These are phyloP conservation scores for Calyptomena viridis DNA, from an alignment of 2,113 vertebrate genomes.

Conservation along the genomic window DNA sequence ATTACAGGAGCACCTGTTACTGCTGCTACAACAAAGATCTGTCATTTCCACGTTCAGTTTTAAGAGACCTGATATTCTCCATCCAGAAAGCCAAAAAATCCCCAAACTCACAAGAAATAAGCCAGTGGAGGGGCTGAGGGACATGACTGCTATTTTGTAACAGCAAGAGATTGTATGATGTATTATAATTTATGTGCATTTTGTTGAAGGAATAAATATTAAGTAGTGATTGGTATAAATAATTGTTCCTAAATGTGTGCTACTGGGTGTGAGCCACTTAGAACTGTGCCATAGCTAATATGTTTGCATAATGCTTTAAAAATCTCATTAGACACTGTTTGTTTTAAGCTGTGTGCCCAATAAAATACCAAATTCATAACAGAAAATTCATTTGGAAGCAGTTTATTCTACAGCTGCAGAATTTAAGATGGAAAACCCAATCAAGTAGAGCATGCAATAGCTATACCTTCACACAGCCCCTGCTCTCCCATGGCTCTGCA, in stretches of 20 bases:
- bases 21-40: not conserved
- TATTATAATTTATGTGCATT: constrained; percentile 5
- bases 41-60: not conserved
- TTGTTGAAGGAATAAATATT: constrained; percentile 25
- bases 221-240: constrained; percentile 23
- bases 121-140: not conserved
- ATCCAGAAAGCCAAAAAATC: not conserved
- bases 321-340: constrained; percentile 22
- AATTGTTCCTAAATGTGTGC: constrained; percentile 3
- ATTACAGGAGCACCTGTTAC: constrained; percentile 66
- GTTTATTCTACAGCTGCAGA: constrained; percentile 2
- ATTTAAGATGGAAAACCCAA: constrained; percentile 1
- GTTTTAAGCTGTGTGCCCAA: not conserved
- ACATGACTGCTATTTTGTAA: not conserved
- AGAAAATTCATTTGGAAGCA: constrained; percentile 8
- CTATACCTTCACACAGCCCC: not conserved
- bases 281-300: not conserved
- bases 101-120: not conserved
- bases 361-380: not conserved
- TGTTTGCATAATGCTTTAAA: constrained; percentile 15
- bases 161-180: not conserved
- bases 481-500: not conserved
- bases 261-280: not conserved
- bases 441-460: not conserved
- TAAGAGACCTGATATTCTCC: not conserved